phyloP scores from a whole-genome alignment of 1,140 invertebrate species.

The Pseudomyrmex gracilis region DNA sequence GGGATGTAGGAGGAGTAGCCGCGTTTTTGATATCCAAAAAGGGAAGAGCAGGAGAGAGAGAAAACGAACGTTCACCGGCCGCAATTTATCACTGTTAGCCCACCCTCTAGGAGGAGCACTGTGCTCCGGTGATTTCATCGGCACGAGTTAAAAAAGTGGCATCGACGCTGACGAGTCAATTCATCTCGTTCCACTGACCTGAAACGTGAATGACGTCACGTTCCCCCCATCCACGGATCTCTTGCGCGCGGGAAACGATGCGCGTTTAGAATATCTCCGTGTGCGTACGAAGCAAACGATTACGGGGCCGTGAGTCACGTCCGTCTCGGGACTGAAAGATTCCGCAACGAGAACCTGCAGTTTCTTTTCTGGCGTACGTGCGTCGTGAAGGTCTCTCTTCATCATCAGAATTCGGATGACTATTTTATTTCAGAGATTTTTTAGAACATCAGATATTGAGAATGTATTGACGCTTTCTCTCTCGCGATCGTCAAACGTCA shows the following conservation, averaged over 20 bases:
- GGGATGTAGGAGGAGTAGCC: slow-evolving; percentile 27
- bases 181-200: slow-evolving; percentile 80
- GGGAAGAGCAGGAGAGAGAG: slow-evolving; percentile 10
- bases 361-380: slow-evolving; percentile 5
- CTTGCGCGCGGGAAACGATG: slow-evolving; percentile 26
- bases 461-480: background rate
- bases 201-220: slow-evolving; percentile 70
- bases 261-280: slow-evolving; percentile 33
- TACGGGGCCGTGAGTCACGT: slow-evolving; percentile 63
- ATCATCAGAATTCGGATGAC: background rate
- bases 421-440: background rate
- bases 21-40: slow-evolving; percentile 46
- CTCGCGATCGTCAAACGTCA: background rate
- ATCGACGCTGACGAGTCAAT: slow-evolving; percentile 79
- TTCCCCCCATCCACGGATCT: background rate
- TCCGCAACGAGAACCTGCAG: background rate
- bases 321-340: slow-evolving; percentile 16
- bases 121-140: slow-evolving; percentile 74
- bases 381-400: background rate
- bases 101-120: slow-evolving; percentile 64
- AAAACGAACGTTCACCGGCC: background rate
- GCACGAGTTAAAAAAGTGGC: slow-evolving; percentile 74
- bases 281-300: slow-evolving; percentile 57
- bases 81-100: slow-evolving; percentile 56
- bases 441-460: background rate